Base-by-base conservation (phyloP, 2,113 vertebrate genomes). In the Tragelaphus buxtoni region DNA sequence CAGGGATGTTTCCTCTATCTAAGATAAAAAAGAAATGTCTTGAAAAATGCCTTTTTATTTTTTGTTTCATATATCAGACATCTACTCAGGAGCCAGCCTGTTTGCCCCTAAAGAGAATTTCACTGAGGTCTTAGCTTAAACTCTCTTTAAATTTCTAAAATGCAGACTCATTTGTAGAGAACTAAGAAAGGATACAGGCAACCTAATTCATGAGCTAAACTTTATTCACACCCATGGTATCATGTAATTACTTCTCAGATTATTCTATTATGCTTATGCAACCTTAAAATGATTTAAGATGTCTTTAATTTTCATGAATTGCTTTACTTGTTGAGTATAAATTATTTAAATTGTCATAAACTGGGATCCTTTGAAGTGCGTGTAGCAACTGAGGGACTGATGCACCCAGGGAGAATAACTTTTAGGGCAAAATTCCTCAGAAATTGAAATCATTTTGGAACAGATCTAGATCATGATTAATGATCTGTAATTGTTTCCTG, bases 231-330 rank as follows among this genome's bases (percentile, higher is more conserved):
- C 20, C 95, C 17, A 56, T 91, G 69, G 96, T 96, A 97, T 96
- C 96, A 95, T 77, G 51, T 98, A 98, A 98, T 98, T 98, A 98
- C 98, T 98, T 97, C 96, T 97, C 96, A 98, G 98, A 97, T 98
- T 97, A 98, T 96, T 98, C 98, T 98, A 98, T 98, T 98, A 97
- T 98, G 88, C 95, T 98, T 98, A 95, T 96, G 96, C 79, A 98
- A 97, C 87, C 96, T 22, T 30, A 97, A 96, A 98, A 97, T 96
- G 97, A 97, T 90, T 98, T 98, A 95, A 86, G 95, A 91, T 92
- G 87, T 82, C 94, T 96, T 95, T 63, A 97, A 30, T 94, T 97
- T 98, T 96, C 69, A 91, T 79, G 88, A 86, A 80, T 98, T 98
- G 96, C 90, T 97, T 98, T 97, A 56, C 87, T 98, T 98, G 97